Percentiles rank a stretch among this genome's conserved stretches.
Conservation (phyloP, 2,888 invertebrate genomes). For the Macrophya alboannulata region DNA sequence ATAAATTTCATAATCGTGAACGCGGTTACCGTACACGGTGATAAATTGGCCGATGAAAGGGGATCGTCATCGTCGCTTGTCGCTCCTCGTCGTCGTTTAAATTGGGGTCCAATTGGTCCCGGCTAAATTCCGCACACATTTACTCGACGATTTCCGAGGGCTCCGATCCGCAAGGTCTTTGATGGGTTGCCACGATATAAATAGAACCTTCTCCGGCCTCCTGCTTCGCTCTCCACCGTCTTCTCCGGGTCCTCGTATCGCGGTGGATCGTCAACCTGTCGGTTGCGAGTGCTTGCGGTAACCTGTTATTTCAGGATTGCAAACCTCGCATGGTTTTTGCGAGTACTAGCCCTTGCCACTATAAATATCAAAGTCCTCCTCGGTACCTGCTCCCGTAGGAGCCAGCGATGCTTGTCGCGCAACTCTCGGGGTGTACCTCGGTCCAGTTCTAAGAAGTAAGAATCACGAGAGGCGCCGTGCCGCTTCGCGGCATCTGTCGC, state of each 20-base stretch:
- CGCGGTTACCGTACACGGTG: not conserved
- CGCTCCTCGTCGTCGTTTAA: slow-evolving; percentile 3
- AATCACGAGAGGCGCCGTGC: slow-evolving; percentile 61
- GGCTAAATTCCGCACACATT: slow-evolving; percentile 14
- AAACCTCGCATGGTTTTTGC: slow-evolving; percentile 74
- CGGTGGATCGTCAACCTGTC: slow-evolving; percentile 58
- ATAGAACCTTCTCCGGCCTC: slow-evolving; percentile 33
- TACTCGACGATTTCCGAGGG: slow-evolving; percentile 1
- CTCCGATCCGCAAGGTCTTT: slow-evolving; percentile 18
- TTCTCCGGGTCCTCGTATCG: slow-evolving; percentile 43
- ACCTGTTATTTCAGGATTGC: slow-evolving; percentile 79
- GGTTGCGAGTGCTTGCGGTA: slow-evolving; percentile 68
- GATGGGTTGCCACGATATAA: slow-evolving; percentile 46
- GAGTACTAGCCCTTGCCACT: slow-evolving; percentile 70
- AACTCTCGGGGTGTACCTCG: slow-evolving; percentile 35
- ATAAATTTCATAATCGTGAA: not conserved
- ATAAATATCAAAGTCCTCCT: slow-evolving; percentile 70
- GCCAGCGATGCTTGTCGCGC: slow-evolving; percentile 33
- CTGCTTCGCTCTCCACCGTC: slow-evolving; percentile 20
- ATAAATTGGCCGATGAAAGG: slow-evolving; percentile 6
- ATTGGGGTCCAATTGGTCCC: slow-evolving; percentile 24
- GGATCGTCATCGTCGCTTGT: not conserved
- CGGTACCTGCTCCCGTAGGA: not conserved
- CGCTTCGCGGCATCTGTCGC: slow-evolving; percentile 66
- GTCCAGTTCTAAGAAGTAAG: slow-evolving; percentile 29